These are phyloP conservation scores for Labrus mixtus DNA, from an alignment of 2,113 vertebrate species.

Conservation along the genomic window DNA sequence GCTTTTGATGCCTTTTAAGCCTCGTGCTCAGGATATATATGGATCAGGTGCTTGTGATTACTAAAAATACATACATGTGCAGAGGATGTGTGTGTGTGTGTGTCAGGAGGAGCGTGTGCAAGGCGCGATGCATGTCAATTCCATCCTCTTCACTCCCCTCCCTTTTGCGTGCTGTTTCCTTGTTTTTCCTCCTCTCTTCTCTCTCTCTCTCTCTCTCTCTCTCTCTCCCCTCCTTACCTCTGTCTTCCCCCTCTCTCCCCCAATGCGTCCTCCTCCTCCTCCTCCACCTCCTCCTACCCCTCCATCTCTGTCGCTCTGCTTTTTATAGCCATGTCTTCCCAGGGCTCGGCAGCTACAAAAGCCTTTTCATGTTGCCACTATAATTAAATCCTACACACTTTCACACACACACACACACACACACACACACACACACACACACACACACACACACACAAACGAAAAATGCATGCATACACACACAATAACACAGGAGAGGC, in stretches of 20 bases:
- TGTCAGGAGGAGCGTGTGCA: not conserved
- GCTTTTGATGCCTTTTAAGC: conserved; percentile 43
- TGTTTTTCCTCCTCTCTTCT: conserved; percentile 49
- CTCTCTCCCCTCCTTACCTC: conserved; percentile 40
- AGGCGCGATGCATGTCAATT: conserved; percentile 34
- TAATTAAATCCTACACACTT: conserved; percentile 80
- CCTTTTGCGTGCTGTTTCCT: conserved; percentile 31
- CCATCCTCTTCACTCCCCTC: conserved; percentile 5
- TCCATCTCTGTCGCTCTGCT: conserved; percentile 73
- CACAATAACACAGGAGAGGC: conserved; percentile 25
- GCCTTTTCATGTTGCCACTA: conserved; percentile 83
- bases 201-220: not conserved
- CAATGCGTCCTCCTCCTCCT: conserved; percentile 30
- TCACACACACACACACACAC: conserved; percentile 20
- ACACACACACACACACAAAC: not conserved
- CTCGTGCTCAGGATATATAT: conserved; percentile 9
- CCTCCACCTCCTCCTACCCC: conserved; percentile 25
- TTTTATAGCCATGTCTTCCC: conserved; percentile 84
- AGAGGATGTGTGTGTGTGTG: conserved; percentile 24
- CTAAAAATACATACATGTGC: conserved; percentile 25
- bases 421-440: not conserved
- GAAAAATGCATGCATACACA: conserved; percentile 6
- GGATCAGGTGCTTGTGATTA: conserved; percentile 22
- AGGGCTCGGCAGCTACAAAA: conserved; percentile 81
- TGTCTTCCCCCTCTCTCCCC: conserved; percentile 34